phyloP scores from a whole-genome alignment of 2,888 invertebrate genomes.

The Cataglyphis livida region DNA sequence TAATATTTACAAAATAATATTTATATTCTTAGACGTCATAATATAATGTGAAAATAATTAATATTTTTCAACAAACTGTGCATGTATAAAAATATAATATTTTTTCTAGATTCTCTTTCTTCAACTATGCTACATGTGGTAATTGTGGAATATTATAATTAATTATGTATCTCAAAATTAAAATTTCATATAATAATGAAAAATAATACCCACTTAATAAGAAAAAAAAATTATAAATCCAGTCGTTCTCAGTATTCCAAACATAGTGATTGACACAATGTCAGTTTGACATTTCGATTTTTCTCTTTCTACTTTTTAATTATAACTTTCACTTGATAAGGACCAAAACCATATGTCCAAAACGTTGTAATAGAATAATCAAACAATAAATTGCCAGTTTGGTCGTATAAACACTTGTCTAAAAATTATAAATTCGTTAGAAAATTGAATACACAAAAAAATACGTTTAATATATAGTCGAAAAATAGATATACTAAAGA shows the following conservation, averaged over 20 bases:
- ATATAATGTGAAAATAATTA: slow-evolving; percentile 27
- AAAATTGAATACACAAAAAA: not conserved
- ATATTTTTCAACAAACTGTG: not conserved
- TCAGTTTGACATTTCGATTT: too few species aligned
- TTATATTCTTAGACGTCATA: slow-evolving; percentile 6
- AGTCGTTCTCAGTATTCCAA: too few species aligned
- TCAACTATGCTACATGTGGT: not conserved
- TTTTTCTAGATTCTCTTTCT: not conserved
- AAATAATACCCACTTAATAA: not conserved
- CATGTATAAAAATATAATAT: not conserved
- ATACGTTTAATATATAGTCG: not conserved
- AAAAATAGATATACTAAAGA: not conserved
- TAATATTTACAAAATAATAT: not conserved
- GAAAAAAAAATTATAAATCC: not conserved
- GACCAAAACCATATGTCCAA: too few species aligned
- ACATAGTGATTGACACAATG: too few species aligned
- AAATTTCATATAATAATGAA: not conserved
- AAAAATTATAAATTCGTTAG: not conserved
- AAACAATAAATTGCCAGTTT: too few species aligned
- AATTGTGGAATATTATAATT: not conserved
- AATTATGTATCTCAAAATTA: not conserved
- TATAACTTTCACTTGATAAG: too few species aligned
- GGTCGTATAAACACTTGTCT: too few species aligned
- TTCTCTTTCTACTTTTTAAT: too few species aligned
- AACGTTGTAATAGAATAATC: too few species aligned